Evolutionary conservation across 2,113 vertebrate species (phyloP), one percentile per base, ranked within the genome.

Genomic region (Benitochromis conjunctus): DNA sequence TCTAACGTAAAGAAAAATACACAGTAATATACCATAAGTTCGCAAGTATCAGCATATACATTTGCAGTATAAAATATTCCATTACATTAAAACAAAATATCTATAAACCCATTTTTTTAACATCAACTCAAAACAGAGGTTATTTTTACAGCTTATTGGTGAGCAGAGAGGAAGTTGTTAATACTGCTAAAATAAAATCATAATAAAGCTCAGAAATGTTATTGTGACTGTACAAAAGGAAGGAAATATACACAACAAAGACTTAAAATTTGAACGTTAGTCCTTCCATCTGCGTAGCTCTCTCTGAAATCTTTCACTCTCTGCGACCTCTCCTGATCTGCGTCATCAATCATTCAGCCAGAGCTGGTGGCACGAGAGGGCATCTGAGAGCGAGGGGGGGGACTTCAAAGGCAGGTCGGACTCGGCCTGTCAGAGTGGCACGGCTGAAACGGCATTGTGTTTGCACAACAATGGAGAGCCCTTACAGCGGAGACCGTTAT

Each of bases 401-500:
- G 3, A 55, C 91, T 90, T 93, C 88, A 94, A 93, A 92, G 81
- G 60, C 85, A 78, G 91, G 83, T 88, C 54, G 8, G 79, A 31
- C 53, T 11, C 24, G 2, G 62, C 31, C 77, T 5, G 86, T 74
- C 88, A 53, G 82, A 21, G 86, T 88, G 86, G 88, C 92, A 87
- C 66, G 19, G 64, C 81, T 66, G 4, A 53, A 64, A 11, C 58
- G 2, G 48, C 5, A 94, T 94, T 95, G 93, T 95, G 87, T 88
- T 89, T 21, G 74, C 46, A 55, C 86, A 92, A 95, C 92, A 94
- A 95, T 94, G 84, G 81, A 34, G 56, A 69, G 62, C 76, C 90
- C 84, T 90, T 88, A 91, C 89, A n/a, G 77, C 21, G 86, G 88
- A 86, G 94, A 86, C 91, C 48, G 89, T 92, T 95, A 95, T 95